A percentile compares a stretch with the other conserved stretches of the same genome.
phyloP scores from a whole-genome alignment of 1,140 invertebrate species.

The Hypsibius dujardini region DNA sequence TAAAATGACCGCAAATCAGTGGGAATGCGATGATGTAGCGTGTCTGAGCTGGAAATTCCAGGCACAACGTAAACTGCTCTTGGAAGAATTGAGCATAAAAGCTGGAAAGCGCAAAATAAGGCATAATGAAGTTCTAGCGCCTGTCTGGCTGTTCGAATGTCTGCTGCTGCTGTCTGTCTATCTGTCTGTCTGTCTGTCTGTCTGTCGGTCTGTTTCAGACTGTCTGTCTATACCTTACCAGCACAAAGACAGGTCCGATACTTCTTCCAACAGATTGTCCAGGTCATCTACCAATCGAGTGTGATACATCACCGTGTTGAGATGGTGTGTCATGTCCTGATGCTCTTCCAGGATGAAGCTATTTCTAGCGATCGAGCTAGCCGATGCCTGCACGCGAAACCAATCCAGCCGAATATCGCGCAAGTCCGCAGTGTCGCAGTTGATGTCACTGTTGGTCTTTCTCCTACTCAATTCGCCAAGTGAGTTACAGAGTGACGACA shows the following conservation, averaged over 20 bases:
- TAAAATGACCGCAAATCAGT: slow-evolving; percentile 89
- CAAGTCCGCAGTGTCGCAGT: slow-evolving; percentile 47
- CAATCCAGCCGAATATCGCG: slow-evolving; percentile 83
- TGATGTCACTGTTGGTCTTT: slow-evolving; percentile 16
- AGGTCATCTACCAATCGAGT: slow-evolving; percentile 95
- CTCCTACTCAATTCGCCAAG: slow-evolving; percentile 49
- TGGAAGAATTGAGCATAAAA: slow-evolving; percentile 94
- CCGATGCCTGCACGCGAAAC: slow-evolving; percentile 62
- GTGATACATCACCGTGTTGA: slow-evolving; percentile 91
- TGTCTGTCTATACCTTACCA: slow-evolving; percentile 38
- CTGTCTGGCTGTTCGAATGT: no score
- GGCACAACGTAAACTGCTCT: slow-evolving; percentile 92
- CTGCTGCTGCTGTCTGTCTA: no score
- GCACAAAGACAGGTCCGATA: slow-evolving; percentile 87
- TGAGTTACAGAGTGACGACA: slow-evolving; percentile 76
- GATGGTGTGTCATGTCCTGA: slow-evolving; percentile 62
- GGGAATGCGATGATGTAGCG: slow-evolving; percentile 93
- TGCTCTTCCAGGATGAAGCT: slow-evolving; percentile 51
- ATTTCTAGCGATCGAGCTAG: not conserved
- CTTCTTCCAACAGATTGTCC: slow-evolving; percentile 90
- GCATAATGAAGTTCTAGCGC: no score
- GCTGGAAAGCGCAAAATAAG: slow-evolving; percentile 32
- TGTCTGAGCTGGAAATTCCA: slow-evolving; percentile 94
- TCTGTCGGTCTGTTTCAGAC: no score
- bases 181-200: not conserved